phyloP scores from a whole-genome alignment of 2,797 vertebrate genomes.

The Pagetopsis macropterus region DNA sequence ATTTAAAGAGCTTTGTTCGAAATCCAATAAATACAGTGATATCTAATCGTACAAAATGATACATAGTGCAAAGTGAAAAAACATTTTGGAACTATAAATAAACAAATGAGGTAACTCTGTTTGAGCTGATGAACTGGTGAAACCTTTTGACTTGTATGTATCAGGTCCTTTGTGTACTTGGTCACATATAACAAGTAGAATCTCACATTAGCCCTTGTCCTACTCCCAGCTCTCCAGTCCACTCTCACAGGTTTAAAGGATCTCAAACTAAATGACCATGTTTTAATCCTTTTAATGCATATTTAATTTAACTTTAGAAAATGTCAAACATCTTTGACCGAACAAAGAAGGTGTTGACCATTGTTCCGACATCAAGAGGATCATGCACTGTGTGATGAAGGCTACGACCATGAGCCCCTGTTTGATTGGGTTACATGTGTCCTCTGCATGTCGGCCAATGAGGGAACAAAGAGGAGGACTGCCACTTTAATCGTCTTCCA shows the following conservation, averaged over 20 bases:
- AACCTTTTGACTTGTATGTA: not conserved
- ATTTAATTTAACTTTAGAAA: slow-evolving; percentile 42
- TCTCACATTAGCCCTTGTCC: not conserved
- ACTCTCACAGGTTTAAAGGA: slow-evolving; percentile 13
- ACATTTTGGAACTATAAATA: not conserved
- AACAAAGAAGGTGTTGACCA: slow-evolving; percentile 19
- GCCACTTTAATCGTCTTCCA: slow-evolving; percentile 1
- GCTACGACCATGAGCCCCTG: slow-evolving; percentile 14
- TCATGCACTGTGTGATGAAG: slow-evolving; percentile 6
- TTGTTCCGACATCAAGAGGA: slow-evolving; percentile 19
- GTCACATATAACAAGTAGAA: slow-evolving; percentile 1
- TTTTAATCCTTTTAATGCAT: slow-evolving; percentile 40
- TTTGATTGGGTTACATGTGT: slow-evolving; percentile 31
- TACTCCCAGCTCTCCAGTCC: not conserved
- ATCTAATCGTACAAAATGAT: slow-evolving; percentile 16
- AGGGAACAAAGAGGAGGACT: slow-evolving; percentile 2
- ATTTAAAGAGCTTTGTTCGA: slow-evolving; percentile 40
- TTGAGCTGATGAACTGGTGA: not conserved
- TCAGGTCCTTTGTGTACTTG: not conserved
- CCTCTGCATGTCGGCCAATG: not conserved
- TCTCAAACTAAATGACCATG: slow-evolving; percentile 8
- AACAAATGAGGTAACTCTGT: not conserved
- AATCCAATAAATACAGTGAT: slow-evolving; percentile 41
- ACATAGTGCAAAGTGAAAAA: slow-evolving; percentile 8
- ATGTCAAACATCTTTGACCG: slow-evolving; percentile 23